phyloP scores from a whole-genome alignment of 2,797 vertebrate genomes.

The Enteromius treurensis region DNA sequence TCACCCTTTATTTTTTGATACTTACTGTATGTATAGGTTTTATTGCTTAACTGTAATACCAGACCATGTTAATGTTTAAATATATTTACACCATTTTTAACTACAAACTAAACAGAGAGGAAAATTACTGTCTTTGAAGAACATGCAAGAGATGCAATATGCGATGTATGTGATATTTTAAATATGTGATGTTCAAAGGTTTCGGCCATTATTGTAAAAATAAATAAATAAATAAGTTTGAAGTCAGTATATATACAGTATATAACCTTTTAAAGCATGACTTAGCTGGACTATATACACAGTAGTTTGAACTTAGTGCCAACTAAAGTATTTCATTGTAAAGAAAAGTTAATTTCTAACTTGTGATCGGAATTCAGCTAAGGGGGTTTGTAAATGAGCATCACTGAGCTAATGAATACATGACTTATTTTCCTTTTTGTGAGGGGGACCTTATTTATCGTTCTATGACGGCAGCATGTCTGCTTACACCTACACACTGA shows the following conservation, averaged over 20 bases:
- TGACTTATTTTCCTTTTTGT: constrained; percentile 9
- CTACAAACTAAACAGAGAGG: background rate
- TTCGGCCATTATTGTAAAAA: no score
- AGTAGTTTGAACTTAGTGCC: background rate
- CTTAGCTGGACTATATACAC: background rate
- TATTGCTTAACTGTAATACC: background rate
- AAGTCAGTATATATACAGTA: no score
- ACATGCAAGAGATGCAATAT: background rate
- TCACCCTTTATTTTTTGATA: background rate
- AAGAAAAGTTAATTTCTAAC: constrained; percentile 11
- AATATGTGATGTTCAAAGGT: no score
- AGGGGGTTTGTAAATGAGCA: constrained; percentile 21
- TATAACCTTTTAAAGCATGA: no score
- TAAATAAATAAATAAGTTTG: no score
- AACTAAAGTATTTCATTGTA: background rate
- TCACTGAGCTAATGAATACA: constrained; percentile 1
- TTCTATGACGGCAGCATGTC: constrained; percentile 56
- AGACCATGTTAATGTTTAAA: background rate
- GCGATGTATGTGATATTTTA: background rate
- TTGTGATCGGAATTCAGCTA: background rate
- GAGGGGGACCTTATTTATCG: background rate
- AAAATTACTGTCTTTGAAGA: no score
- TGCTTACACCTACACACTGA: constrained; percentile 72
- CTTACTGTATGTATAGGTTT: background rate
- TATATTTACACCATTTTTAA: background rate